Evolutionary conservation across 2,113 vertebrate species (phyloP).

Genomic region (Strix aluco): DNA sequence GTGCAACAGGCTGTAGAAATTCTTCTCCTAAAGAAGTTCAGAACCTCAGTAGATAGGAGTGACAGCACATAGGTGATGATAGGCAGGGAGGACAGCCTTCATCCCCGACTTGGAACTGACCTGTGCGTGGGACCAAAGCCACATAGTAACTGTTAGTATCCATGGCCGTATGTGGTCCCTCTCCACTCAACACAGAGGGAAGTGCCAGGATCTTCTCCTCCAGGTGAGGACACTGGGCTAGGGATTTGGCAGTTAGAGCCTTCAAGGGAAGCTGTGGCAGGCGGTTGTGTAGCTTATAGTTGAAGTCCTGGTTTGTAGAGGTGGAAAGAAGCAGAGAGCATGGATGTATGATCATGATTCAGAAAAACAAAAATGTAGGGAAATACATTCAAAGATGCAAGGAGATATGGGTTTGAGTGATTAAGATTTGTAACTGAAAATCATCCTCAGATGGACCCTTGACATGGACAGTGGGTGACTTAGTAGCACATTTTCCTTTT

Average conservation of each 20-base stretch:
- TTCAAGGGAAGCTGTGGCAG: background rate
- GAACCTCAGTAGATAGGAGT: background rate
- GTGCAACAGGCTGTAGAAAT: background rate
- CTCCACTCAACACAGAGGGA: background rate
- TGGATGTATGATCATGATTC: background rate
- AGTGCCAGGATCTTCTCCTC: background rate
- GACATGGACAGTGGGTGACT: background rate
- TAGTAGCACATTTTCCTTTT: background rate
- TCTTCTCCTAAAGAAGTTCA: background rate
- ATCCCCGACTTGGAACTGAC: background rate
- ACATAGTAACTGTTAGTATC: background rate
- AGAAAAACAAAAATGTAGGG: background rate
- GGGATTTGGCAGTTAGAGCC: background rate
- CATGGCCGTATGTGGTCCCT: background rate
- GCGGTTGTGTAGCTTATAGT: rapidly evolving
- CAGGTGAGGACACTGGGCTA: background rate
- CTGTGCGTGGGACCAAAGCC: background rate
- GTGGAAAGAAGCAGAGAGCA: background rate
- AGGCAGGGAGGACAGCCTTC: background rate
- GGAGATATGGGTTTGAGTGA: background rate
- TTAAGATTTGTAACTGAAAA: background rate
- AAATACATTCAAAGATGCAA: background rate
- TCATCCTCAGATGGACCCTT: background rate
- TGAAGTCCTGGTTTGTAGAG: background rate
- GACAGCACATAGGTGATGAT: background rate